These are phyloP conservation scores for Drosophila suboccidentalis DNA, from an alignment of 2,888 invertebrate species.

Conservation along the genomic window DNA sequence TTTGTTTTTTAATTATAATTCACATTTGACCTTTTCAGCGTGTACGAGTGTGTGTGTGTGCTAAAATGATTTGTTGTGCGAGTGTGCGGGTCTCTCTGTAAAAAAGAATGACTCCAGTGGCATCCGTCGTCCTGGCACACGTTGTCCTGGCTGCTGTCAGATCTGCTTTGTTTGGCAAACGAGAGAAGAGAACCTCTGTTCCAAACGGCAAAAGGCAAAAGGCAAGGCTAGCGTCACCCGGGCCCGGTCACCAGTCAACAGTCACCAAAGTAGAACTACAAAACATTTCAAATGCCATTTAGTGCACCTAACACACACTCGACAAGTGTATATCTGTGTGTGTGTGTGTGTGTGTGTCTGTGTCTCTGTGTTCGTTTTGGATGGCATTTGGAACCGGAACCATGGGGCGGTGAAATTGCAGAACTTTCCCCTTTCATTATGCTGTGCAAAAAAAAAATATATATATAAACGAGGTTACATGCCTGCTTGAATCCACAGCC, in stretches of 20 bases:
- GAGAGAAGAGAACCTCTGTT: constrained; percentile 38
- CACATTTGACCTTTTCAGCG: constrained; percentile 59
- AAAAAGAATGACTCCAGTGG: constrained; percentile 37
- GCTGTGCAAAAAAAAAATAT: constrained; percentile 53
- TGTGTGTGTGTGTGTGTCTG: constrained; percentile 11
- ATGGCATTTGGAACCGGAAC: constrained; percentile 66
- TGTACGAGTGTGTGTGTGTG: constrained; percentile 5
- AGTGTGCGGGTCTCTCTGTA: constrained; percentile 17
- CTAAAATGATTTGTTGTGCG: constrained; percentile 30
- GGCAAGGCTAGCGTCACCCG: constrained; percentile 63
- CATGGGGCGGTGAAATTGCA: constrained; percentile 79
- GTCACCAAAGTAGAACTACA: constrained; percentile 74
- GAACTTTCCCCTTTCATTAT: constrained; percentile 82
- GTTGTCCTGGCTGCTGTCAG: constrained; percentile 43
- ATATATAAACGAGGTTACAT: constrained; percentile 76
- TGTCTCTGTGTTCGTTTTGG: constrained; percentile 31
- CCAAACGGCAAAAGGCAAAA: constrained; percentile 70
- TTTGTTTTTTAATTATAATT: constrained; percentile 61
- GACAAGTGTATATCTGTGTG: not conserved
- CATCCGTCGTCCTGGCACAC: constrained; percentile 9
- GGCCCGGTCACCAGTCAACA: constrained; percentile 36
- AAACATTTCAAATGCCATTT: constrained; percentile 80
- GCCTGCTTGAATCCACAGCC: constrained; percentile 79
- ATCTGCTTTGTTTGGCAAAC: constrained; percentile 31
- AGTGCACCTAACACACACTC: constrained; percentile 66